Percentiles rank a stretch among this genome's conserved stretches.
Evolutionary conservation across 2,888 invertebrate species (phyloP).

Genomic region (Melinaea marsaeus): DNA sequence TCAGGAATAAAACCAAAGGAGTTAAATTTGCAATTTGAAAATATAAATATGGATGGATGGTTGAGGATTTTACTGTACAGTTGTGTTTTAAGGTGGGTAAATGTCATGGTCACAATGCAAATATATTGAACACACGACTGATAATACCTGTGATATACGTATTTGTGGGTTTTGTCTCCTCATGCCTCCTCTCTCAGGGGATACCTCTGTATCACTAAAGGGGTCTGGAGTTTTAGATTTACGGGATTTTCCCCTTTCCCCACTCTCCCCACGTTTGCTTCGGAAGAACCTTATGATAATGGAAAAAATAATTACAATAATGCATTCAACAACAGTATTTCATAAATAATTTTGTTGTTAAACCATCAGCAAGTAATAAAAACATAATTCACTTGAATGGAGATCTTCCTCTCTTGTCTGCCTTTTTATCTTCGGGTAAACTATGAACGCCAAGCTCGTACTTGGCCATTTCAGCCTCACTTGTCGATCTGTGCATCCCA

Average conservation of each 20-base stretch:
- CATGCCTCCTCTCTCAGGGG: constrained; percentile 60
- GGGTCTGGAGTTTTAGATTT: constrained; percentile 86
- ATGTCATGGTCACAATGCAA: constrained; percentile 9
- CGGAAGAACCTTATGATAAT: constrained; percentile 84
- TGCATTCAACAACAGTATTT: background rate
- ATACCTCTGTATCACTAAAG: constrained; percentile 67
- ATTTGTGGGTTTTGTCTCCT: constrained; percentile 70
- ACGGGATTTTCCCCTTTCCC: constrained; percentile 80
- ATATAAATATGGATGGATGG: background rate
- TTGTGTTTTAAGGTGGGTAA: background rate
- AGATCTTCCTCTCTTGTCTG: constrained; percentile 89
- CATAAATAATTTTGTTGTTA: background rate
- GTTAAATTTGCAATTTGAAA: background rate
- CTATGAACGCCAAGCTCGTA: constrained; percentile 77
- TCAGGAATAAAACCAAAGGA: constrained; percentile 20
- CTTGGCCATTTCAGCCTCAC: constrained; percentile 86
- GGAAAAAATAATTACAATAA: background rate
- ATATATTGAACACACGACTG: background rate
- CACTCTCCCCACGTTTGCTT: constrained; percentile 86
- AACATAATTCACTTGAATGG: constrained; percentile 86
- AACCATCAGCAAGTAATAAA: background rate
- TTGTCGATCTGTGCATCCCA: constrained; percentile 83
- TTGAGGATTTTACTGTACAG: background rate
- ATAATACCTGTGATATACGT: constrained; percentile 71
- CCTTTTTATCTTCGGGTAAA: constrained; percentile 77